A percentile compares a stretch with the other conserved stretches of the same genome.
These are phyloP conservation scores for Heteronetta atricapilla DNA, from an alignment of 2,113 vertebrate species.

Conservation along the genomic window DNA sequence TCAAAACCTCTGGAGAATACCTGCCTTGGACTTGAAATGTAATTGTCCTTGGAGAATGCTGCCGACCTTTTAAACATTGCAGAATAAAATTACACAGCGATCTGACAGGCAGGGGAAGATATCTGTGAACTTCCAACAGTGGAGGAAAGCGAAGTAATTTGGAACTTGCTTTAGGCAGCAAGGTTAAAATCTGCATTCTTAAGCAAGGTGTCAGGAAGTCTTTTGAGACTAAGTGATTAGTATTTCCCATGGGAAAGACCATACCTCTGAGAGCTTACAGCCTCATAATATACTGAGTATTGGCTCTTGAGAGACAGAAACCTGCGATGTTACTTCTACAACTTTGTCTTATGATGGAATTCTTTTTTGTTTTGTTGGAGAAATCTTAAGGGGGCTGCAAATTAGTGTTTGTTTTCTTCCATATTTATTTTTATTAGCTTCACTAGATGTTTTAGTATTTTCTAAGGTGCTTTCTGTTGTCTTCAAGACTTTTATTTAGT, in stretches of 20 bases:
- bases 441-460: not conserved
- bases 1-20: not conserved
- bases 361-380: not conserved
- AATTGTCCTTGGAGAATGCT: not conserved
- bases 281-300: not conserved
- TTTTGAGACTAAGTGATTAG: constrained; percentile 48
- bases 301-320: not conserved
- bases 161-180: constrained; percentile 44
- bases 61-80: not conserved
- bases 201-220: constrained; percentile 18
- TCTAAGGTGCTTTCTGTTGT: not conserved
- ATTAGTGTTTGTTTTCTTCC: not conserved
- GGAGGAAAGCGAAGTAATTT: not conserved
- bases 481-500: not conserved
- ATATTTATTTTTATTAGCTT: not conserved
- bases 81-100: not conserved
- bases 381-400: not conserved
- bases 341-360: not conserved
- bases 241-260: constrained; percentile 46
- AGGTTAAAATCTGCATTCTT: constrained; percentile 48
- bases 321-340: not conserved
- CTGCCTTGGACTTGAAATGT: not conserved
- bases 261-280: not conserved
- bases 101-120: not conserved
- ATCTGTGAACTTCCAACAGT: not conserved